Evolutionary conservation across 2,797 vertebrate species (phyloP).

Genomic region (Silurus lanzhouensis): DNA sequence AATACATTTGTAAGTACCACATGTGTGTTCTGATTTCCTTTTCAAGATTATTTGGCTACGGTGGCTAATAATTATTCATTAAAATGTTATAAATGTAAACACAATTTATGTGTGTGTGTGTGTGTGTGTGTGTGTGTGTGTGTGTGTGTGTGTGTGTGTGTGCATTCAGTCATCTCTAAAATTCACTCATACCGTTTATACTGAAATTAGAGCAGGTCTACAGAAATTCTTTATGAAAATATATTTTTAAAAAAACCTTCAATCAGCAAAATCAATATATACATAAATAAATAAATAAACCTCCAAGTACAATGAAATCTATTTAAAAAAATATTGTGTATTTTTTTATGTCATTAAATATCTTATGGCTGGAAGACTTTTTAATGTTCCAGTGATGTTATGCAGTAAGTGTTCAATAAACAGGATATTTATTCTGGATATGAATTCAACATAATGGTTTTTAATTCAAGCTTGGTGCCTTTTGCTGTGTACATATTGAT

Average conservation of each 20-base stretch:
- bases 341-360: not conserved
- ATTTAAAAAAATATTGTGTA: no score
- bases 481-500: no score
- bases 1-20: no score
- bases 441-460: no score
- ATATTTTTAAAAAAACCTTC: not conserved
- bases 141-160: not conserved
- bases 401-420: no score
- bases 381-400: not conserved
- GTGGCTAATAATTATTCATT: not conserved
- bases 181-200: not conserved
- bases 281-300: no score
- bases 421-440: no score
- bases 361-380: not conserved
- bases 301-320: no score
- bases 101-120: not conserved
- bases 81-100: not conserved
- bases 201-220: not conserved
- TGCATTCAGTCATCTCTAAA: not conserved
- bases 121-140: no score
- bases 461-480: no score
- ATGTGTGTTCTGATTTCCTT: not conserved
- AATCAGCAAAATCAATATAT: not conserved
- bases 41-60: no score
- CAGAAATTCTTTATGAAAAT: not conserved